Conservation (phyloP, 2,797 vertebrate genomes). For the Phyllotis vaccarum region DNA sequence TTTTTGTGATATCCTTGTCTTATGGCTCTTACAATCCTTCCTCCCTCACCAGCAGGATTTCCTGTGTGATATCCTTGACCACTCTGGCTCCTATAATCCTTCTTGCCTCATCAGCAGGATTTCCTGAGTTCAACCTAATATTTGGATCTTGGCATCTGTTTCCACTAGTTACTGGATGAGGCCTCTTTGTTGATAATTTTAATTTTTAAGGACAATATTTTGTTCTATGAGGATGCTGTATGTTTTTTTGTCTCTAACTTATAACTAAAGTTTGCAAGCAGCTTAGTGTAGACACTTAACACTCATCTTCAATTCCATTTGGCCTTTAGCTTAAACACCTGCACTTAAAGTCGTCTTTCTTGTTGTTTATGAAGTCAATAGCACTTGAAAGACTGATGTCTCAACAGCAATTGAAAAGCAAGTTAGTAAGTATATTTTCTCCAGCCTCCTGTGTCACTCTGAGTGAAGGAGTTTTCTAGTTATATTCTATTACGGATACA, state of each 20-base stretch:
- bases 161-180: neutral
- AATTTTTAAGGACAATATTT: slow-evolving; percentile 33
- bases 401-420: slow-evolving; percentile 20
- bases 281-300: neutral
- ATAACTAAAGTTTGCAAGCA: neutral
- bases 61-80: neutral
- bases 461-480: neutral
- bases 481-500: neutral
- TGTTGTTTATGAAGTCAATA: slow-evolving; percentile 53
- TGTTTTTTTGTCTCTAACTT: neutral
- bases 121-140: neutral
- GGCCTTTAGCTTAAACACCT: neutral
- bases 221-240: neutral
- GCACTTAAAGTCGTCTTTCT: neutral
- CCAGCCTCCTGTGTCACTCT: neutral
- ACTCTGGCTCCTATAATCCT: neutral
- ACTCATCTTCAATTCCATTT: neutral
- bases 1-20: neutral
- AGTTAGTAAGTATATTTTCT: slow-evolving; percentile 1
- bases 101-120: neutral
- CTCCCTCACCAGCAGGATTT: too few species aligned
- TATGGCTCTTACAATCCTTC: neutral
- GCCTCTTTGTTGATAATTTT: neutral
- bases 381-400: slow-evolving; percentile 13
- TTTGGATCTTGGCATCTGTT: neutral